Conservation (phyloP, 2,797 vertebrate species). For the Emys orbicularis region DNA sequence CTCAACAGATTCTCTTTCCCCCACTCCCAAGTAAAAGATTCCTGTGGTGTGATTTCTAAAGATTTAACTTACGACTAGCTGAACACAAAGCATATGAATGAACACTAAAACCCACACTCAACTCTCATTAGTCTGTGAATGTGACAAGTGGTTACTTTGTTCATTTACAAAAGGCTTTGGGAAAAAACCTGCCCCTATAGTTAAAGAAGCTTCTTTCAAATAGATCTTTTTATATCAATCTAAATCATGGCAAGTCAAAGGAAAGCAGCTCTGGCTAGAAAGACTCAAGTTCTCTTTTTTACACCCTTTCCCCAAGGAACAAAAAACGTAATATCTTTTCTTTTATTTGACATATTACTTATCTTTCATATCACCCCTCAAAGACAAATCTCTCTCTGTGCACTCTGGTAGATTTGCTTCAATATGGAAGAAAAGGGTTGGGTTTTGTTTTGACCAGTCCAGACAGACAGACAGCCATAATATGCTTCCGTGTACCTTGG, state of each 20-base stretch:
- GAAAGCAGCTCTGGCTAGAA: conserved; percentile 52
- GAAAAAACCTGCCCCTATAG: conserved; percentile 58
- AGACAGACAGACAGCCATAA: conserved; percentile 14
- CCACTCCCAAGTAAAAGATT: conserved; percentile 68
- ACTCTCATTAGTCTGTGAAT: conserved; percentile 75
- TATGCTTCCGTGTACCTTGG: background rate
- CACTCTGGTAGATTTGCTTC: conserved; percentile 26
- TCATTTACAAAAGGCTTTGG: conserved; percentile 75
- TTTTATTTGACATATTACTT: conserved; percentile 45
- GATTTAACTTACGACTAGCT: conserved; percentile 75
- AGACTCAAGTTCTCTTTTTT: conserved; percentile 38
- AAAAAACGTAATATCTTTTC: conserved; percentile 57
- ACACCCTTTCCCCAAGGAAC: conserved; percentile 40
- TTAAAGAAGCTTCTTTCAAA: conserved; percentile 76
- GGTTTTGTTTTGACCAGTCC: conserved; percentile 40
- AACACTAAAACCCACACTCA: conserved; percentile 79
- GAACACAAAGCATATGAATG: conserved; percentile 77
- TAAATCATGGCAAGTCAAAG: conserved; percentile 75
- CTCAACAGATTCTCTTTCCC: conserved; percentile 64
- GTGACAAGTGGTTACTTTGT: conserved; percentile 83
- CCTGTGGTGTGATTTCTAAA: conserved; percentile 77
- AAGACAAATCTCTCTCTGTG: conserved; percentile 52
- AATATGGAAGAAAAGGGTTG: conserved; percentile 27
- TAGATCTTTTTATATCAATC: conserved; percentile 75
- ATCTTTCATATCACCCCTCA: conserved; percentile 70